phyloP scores from a whole-genome alignment of 2,113 vertebrate genomes.

The Chitala chitala region DNA sequence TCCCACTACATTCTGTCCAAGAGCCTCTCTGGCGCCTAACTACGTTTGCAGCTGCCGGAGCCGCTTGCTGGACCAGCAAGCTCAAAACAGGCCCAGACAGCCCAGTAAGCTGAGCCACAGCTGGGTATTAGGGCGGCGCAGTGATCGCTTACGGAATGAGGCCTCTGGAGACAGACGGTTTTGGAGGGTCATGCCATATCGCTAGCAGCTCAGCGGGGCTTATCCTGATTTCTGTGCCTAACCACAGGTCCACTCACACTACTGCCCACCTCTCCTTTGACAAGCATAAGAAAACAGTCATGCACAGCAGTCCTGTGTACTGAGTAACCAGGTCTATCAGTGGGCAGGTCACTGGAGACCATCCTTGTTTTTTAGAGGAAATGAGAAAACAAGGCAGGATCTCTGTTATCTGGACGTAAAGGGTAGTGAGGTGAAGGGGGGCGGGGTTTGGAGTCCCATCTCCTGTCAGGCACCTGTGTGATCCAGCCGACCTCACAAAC shows the following conservation, averaged over 20 bases:
- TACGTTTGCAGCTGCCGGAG: not conserved
- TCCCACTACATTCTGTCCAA: not conserved
- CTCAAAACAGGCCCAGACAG: not conserved
- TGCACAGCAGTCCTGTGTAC: too few species aligned
- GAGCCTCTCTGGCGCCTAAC: not conserved
- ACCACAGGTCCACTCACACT: too few species aligned
- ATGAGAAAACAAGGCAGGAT: not conserved
- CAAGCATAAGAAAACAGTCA: not conserved
- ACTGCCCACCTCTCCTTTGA: not conserved
- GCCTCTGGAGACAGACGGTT: constrained; percentile 11
- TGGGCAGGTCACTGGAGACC: not conserved
- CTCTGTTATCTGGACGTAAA: not conserved
- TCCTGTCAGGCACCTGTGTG: constrained; percentile 17
- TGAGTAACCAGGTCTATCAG: not conserved
- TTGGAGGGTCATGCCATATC: constrained; percentile 6
- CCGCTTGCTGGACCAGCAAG: too few species aligned
- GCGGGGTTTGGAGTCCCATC: not conserved
- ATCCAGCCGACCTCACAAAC: constrained; percentile 22
- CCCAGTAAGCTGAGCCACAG: constrained; percentile 25
- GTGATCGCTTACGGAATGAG: not conserved
- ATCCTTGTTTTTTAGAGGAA: not conserved
- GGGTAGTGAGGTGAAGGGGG: not conserved
- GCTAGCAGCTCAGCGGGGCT: constrained; percentile 16
- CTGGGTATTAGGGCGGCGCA: not conserved
- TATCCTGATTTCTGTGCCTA: not conserved